Evolutionary conservation across 2,888 invertebrate species (phyloP).

Genomic region (Philopedon plagiatum): DNA sequence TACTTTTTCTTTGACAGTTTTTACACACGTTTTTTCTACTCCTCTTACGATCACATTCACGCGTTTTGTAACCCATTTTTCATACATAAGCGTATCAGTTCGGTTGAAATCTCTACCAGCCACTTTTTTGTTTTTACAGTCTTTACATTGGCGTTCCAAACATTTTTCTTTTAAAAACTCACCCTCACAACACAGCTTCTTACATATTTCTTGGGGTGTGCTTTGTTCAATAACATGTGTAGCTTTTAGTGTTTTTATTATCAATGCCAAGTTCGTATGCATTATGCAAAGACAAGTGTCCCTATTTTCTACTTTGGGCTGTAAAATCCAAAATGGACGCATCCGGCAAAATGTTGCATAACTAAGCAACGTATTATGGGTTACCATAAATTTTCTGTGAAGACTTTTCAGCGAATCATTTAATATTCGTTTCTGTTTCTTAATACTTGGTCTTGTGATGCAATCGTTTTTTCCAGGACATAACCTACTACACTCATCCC

Average conservation of each 20-base stretch:
- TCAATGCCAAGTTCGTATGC: not conserved
- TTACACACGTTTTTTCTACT: not conserved
- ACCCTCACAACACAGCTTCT: conserved; percentile 14
- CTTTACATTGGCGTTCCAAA: no score
- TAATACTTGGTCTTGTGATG: no score
- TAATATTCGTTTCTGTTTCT: no score
- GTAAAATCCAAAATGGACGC: conserved; percentile 6
- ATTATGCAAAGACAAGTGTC: conserved; percentile 4
- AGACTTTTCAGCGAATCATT: conserved; percentile 3
- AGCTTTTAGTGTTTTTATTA: not conserved
- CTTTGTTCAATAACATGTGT: not conserved
- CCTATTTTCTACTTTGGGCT: not conserved
- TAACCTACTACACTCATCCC: no score
- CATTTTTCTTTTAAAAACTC: no score
- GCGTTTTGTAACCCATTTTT: conserved; percentile 1
- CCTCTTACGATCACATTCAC: not conserved
- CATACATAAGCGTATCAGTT: not conserved
- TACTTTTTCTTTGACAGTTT: conserved; percentile 4
- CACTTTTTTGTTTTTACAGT: no score
- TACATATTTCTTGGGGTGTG: not conserved
- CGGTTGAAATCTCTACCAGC: no score
- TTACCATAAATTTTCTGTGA: not conserved
- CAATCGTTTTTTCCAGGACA: no score
- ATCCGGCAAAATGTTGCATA: conserved; percentile 6
- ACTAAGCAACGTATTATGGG: not conserved